phyloP scores from a whole-genome alignment of 2,113 vertebrate genomes.

The Phodopus roborovskii region DNA sequence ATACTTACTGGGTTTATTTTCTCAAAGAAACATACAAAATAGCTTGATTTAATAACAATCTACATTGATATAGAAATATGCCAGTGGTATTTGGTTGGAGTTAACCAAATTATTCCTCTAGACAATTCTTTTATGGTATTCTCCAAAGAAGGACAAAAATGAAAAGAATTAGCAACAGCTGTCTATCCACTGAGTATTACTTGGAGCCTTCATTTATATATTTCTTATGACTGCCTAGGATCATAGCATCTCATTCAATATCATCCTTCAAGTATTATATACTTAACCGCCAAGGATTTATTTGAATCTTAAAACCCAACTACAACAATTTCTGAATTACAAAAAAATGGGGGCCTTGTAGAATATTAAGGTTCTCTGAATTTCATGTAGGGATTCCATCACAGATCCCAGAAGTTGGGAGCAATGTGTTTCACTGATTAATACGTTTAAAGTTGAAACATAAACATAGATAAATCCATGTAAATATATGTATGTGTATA shows the following conservation, averaged over 20 bases:
- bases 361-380: not conserved
- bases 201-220: not conserved
- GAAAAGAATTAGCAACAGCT: not conserved
- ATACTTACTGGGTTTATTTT: not conserved
- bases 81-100: not conserved
- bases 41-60: not conserved
- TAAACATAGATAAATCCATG: not conserved
- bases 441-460: not conserved
- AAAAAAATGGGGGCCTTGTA: not conserved
- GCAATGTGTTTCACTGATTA: not conserved
- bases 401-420: not conserved
- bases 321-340: not conserved
- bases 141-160: not conserved
- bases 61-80: not conserved
- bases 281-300: not conserved
- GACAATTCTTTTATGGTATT: not conserved
- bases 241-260: not conserved
- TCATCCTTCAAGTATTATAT: not conserved
- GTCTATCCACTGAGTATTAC: rapidly evolving
- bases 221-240: not conserved
- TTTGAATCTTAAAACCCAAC: not conserved
- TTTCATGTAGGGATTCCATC: not conserved
- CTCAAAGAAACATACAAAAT: not conserved
- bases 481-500: not conserved
- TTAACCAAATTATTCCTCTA: not conserved